These are phyloP conservation scores for Drosophila picticornis DNA, from an alignment of 2,888 invertebrate genomes.

Conservation along the genomic window DNA sequence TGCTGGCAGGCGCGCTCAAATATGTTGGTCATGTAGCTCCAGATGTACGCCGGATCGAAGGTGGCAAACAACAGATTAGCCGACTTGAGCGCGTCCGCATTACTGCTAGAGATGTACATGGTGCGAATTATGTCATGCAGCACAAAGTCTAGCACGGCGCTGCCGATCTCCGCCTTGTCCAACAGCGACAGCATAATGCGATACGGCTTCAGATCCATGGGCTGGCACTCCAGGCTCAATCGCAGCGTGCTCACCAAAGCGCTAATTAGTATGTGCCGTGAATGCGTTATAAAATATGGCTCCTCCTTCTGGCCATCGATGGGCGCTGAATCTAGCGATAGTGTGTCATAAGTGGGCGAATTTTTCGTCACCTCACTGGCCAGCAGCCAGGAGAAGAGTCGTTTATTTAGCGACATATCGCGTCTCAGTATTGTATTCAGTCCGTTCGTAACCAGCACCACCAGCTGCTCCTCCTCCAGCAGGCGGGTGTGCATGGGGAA, in stretches of 20 bases:
- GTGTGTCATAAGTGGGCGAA: slow-evolving; percentile 80
- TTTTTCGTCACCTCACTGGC: slow-evolving; percentile 89
- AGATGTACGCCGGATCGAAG: slow-evolving; percentile 93
- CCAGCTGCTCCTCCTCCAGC: slow-evolving; percentile 89
- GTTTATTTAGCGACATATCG: slow-evolving; percentile 95
- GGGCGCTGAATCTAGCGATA: slow-evolving; percentile 63
- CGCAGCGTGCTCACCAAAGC: slow-evolving; percentile 88
- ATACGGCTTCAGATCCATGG: slow-evolving; percentile 90
- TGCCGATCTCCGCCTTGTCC: slow-evolving; percentile 94
- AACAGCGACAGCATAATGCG: slow-evolving; percentile 92
- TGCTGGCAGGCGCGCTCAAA: slow-evolving; percentile 87
- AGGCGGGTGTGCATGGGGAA: slow-evolving; percentile 94
- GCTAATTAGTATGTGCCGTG: slow-evolving; percentile 89
- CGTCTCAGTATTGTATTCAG: slow-evolving; percentile 91
- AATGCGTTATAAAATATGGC: slow-evolving; percentile 89
- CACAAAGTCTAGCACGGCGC: slow-evolving; percentile 91
- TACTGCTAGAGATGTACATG: slow-evolving; percentile 86
- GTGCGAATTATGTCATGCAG: slow-evolving; percentile 91
- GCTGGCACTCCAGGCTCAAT: slow-evolving; percentile 86
- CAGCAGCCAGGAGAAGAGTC: slow-evolving; percentile 94
- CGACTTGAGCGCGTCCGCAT: slow-evolving; percentile 91
- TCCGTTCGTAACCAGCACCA: slow-evolving; percentile 90
- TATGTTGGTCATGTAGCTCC: slow-evolving; percentile 91
- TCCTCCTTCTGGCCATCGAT: slow-evolving; percentile 60
- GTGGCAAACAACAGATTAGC: slow-evolving; percentile 94